Evolutionary conservation across 2,888 invertebrate species (phyloP), one percentile per base, ranked within the genome.

Genomic region (Aleiodes testaceus): DNA sequence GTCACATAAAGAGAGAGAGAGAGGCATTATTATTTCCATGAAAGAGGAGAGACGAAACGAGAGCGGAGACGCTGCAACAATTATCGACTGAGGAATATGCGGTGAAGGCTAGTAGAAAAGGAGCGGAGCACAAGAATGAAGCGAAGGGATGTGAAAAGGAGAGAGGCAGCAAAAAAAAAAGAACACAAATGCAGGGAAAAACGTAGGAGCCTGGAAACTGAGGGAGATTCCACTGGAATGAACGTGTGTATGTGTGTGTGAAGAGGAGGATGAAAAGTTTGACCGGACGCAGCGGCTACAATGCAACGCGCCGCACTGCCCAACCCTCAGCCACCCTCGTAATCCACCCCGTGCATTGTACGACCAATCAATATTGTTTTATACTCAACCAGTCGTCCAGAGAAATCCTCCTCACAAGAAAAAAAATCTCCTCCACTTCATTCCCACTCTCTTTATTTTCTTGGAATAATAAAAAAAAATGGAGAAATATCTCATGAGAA

Each of bases 351-450:
- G n/a, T 63, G 76, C 81, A 83, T 84, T 83, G 81, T 81, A 81
- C 82, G 78, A 80, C 81, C 83, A 84, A 85, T 85, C 85, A 84
- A 85, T 85, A 85, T 83, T 82, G 82, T 83, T 85, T 84, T 84
- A 82, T 82, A 70, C 63, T 5, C 63, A 45, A 22, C 44, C 22
- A 59, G 45, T 44, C 63, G 22, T 44, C 18, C 61, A 61, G 61
- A 61, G 44, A 36, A 55, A 14, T 59, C 36, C 36, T 59, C 59
- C 26, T 36, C 36, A 11, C 11, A 12, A 30, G 59, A 18, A 36
- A 7, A 42, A 36, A 2, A 55, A 49, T 44, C 42, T 49, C 47
- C 59, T 47, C 9, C 50, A n/a, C 50, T 16, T 11, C 14, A 2
- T 42, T 30, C 18, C 11, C 2, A 16, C 36, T 66, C 30, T 63